A percentile compares a stretch with the other conserved stretches of the same genome.
phyloP scores from a whole-genome alignment of 2,113 vertebrate genomes.

The Polypterus senegalus region DNA sequence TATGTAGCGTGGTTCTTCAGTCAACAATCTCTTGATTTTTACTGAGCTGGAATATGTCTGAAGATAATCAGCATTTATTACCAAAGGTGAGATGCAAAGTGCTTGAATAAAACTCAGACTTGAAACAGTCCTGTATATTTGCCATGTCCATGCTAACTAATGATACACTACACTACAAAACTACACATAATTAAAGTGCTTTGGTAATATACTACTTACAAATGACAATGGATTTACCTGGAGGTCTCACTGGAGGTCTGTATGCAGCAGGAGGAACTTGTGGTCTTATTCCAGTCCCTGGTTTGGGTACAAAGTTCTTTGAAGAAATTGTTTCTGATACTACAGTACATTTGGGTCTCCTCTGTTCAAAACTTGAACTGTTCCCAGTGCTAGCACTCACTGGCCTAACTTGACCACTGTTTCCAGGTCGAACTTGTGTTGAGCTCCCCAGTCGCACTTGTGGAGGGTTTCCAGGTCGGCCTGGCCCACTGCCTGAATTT shows the following conservation, averaged over 20 bases:
- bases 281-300: slow-evolving; percentile 42
- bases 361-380: slow-evolving; percentile 39
- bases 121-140: too few relatives aligned
- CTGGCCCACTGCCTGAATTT: neutral
- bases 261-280: slow-evolving; percentile 28
- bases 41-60: too few relatives aligned
- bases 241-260: slow-evolving; percentile 56
- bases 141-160: too few relatives aligned
- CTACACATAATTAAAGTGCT: too few relatives aligned
- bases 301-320: slow-evolving; percentile 62
- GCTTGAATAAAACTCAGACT: too few relatives aligned
- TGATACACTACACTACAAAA: too few relatives aligned
- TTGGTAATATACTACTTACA: too few relatives aligned
- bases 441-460: slow-evolving; percentile 20
- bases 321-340: slow-evolving; percentile 92
- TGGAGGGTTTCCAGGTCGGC: slow-evolving; percentile 7
- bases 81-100: too few relatives aligned
- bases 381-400: slow-evolving; percentile 29
- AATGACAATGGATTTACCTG: slow-evolving; percentile 28
- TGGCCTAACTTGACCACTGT: slow-evolving; percentile 30
- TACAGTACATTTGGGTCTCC: slow-evolving; percentile 75
- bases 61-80: too few relatives aligned
- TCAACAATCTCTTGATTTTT: too few relatives aligned
- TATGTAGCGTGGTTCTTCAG: too few relatives aligned
- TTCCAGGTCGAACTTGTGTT: slow-evolving; percentile 21